Conservation (phyloP, 2,797 vertebrate genomes). For the Tragopan temminckii region DNA sequence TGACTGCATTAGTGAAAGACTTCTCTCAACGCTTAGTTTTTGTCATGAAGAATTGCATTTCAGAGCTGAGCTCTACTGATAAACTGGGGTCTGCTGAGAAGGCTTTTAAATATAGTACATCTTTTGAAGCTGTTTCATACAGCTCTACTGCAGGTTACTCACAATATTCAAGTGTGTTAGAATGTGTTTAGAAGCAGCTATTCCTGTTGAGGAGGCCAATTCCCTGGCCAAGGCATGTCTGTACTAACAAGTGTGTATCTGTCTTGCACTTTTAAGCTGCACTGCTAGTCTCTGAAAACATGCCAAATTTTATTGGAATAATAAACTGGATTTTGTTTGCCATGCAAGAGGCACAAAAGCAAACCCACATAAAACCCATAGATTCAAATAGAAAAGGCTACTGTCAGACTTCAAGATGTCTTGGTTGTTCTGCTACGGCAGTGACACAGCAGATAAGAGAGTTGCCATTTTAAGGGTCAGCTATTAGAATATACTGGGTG, state of each 20-base stretch:
- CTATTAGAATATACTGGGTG: neutral
- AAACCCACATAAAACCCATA: fast-evolving
- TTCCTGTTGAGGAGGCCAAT: neutral
- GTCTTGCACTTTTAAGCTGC: neutral
- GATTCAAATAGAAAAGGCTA: neutral
- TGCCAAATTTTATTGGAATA: neutral
- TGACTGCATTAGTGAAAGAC: neutral
- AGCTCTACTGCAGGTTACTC: neutral
- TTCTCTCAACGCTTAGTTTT: neutral
- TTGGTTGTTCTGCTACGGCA: conserved; percentile 33
- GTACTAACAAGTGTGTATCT: neutral
- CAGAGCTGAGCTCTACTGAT: neutral
- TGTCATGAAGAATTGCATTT: neutral
- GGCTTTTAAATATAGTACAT: neutral
- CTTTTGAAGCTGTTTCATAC: neutral
- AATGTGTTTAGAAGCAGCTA: neutral
- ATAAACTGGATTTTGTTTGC: neutral
- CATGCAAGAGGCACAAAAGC: neutral
- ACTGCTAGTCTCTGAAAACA: neutral
- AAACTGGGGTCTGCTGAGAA: neutral
- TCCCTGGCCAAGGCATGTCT: neutral
- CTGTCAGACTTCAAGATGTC: neutral
- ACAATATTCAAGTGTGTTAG: neutral
- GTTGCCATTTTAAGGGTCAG: conserved; percentile 69
- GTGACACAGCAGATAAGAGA: conserved; percentile 66